phyloP scores from a whole-genome alignment of 2,113 vertebrate genomes.

The Mohoua ochrocephala region DNA sequence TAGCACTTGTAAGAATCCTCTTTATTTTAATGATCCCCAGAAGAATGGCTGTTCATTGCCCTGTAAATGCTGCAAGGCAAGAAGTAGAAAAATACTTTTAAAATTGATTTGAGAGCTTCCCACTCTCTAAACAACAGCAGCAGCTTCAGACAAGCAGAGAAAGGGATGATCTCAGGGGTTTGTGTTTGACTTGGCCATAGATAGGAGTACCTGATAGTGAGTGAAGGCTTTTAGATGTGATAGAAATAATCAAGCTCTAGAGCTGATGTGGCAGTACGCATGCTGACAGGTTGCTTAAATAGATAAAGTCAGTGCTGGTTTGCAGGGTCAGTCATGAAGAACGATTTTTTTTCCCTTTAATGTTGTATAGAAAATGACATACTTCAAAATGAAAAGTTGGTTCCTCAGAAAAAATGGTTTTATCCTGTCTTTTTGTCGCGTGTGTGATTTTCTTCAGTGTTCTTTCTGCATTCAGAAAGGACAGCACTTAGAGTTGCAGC shows the following conservation, averaged over 20 bases:
- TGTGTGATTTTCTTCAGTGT: background rate
- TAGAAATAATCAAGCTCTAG: background rate
- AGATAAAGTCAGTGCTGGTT: background rate
- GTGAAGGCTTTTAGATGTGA: background rate
- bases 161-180: background rate
- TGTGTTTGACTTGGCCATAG: background rate
- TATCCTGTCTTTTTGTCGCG: fast-evolving
- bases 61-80: background rate
- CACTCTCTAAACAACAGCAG: background rate
- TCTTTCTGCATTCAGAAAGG: background rate
- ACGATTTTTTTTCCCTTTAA: background rate
- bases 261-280: background rate
- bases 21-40: background rate
- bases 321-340: background rate
- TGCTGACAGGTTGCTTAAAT: background rate
- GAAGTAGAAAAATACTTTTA: background rate
- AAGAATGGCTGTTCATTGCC: background rate
- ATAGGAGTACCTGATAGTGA: background rate
- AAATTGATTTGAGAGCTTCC: background rate
- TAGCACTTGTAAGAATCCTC: background rate
- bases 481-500: background rate
- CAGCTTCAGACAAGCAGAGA: background rate
- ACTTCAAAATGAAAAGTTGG: background rate
- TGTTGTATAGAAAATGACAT: background rate
- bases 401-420: background rate